Base-by-base conservation (phyloP, 1,140 invertebrate genomes). In the Ylistrum balloti region DNA sequence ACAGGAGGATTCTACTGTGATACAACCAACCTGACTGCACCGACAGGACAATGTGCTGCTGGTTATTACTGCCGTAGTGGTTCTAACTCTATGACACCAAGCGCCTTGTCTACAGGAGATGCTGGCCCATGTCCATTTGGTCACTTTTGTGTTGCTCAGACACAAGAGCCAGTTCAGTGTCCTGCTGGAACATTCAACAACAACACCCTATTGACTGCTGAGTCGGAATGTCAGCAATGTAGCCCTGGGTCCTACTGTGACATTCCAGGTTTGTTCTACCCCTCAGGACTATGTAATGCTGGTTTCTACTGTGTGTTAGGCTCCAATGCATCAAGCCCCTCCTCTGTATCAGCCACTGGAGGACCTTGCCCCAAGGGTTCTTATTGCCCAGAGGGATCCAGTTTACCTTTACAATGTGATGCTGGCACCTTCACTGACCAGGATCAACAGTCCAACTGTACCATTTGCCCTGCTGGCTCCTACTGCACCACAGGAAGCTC, bases 131-230 rank as follows among this genome's bases (percentile, higher is more conserved):
- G 95, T 89, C 94, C 95, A 9, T 90, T 92, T 34, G 95, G 95
- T 48, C 92, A 95, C 86, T 96, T 95, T 90, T 96, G 95, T 93
- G 88, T 90, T 41, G n/a, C 56, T 41, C 93, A 94, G 74, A 95
- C 95, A 13, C 93, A 94, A 85, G 92, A 94, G 41, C 95, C 95
- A 15, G 86, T 87, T 5, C 74, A 93, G 0, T 95, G 95, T 89
- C 95, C 95, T 87, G 87, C 93, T 33, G 95, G 95, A 17, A 95
- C 95, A 0, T 96, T 95, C 92, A 94, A 94, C 91, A 96, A 95
- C 89, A 48, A 91, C 35, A 96, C 95, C 1, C 91, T 92, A 88
- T 86, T 94, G 33, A 93, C 85, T 7, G 85, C 91, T 17, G 91
- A 89, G 22, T 17, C 92, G 13, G 93, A 94, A 41, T 96, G 95